A percentile compares a stretch with the other conserved stretches of the same genome.
phyloP scores from a whole-genome alignment of 2,797 vertebrate genomes.

The Crocodylus rhombifer region DNA sequence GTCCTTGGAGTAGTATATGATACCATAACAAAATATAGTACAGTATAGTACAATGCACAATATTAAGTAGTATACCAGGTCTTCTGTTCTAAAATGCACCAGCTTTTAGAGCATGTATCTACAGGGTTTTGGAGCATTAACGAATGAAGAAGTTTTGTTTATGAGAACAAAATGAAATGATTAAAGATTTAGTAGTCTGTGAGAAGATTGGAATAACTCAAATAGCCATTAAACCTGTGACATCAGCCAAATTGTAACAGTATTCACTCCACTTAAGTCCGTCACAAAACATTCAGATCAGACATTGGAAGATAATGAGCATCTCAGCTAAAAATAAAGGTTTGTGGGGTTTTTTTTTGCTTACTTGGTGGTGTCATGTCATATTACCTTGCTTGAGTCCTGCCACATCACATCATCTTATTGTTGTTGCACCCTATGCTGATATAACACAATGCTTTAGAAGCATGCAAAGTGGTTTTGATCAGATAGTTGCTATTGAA shows the following conservation, averaged over 20 bases:
- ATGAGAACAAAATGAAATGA: conserved; percentile 58
- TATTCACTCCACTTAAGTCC: conserved; percentile 60
- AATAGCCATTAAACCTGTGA: conserved; percentile 71
- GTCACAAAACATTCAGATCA: conserved; percentile 72
- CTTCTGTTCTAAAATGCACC: conserved; percentile 29
- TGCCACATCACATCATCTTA: conserved; percentile 71
- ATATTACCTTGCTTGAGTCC: conserved; percentile 67
- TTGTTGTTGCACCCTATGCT: conserved; percentile 55
- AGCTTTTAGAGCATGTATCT: conserved; percentile 34
- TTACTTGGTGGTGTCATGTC: conserved; percentile 75
- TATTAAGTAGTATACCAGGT: neutral
- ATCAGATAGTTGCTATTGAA: conserved; percentile 25
- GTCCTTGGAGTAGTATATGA: conserved; percentile 14
- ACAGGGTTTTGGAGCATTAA: conserved; percentile 59
- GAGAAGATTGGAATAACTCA: conserved; percentile 62
- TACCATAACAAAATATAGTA: neutral
- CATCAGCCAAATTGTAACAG: conserved; percentile 56
- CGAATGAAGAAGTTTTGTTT: conserved; percentile 52
- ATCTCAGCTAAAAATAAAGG: conserved; percentile 75
- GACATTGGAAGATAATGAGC: conserved; percentile 66
- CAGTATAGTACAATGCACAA: no score
- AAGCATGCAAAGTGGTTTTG: conserved; percentile 55
- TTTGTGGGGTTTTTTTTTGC: conserved; percentile 71
- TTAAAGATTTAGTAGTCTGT: conserved; percentile 64
- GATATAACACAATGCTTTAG: conserved; percentile 66